Evolutionary conservation across 92 coral and sea anemone genomes (phyloP), one percentile per base, ranked within the genome.

Genomic region (Porites rus): DNA sequence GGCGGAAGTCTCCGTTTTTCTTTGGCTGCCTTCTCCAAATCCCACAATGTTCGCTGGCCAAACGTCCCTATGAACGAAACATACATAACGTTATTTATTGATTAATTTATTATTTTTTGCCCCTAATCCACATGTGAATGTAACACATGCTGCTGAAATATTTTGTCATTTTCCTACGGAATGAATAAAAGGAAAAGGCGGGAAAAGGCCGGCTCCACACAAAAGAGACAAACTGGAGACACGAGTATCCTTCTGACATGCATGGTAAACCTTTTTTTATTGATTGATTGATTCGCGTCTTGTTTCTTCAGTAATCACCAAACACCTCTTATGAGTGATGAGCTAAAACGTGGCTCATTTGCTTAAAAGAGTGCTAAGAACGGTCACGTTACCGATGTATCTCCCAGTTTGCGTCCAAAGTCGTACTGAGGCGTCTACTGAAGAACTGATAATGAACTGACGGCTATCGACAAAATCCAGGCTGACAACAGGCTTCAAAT

Each of bases 31-130:
- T 85, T 87, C 20, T 90, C 95, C 63, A 97, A 75, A 79, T 92
- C 91, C 99, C 99, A 97, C 70, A 66, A 7, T 61, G 81, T 80
- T 54, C 88, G 87, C 92, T 97, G 99, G 56, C 99, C 99, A 63
- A 97, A 97, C 72, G 98, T 92, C n/a, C 98, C 98, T 94, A 76
- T 3, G 54, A n/a, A n/a, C 31, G 4, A 28, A 14, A 56, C 61
- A 56, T 14, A 56, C 11, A 56, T 71, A 38, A 38, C 46, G 46
- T 38, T 38, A 38, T 38, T 38, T 38, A 38, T 38, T 38, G 5
- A 38, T 38, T 3, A 4, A 38, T 38, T 38, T 38, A 38, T 38
- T 38, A 3, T 38, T 38, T 38, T 38, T 38, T 38, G 5, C 6
- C 46, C 46, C 46, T 38, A 38, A 38, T 38, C 0, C 46, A 38